These are phyloP conservation scores for Selene dorsalis DNA, from an alignment of 2,797 vertebrate genomes.

Conservation along the genomic window DNA sequence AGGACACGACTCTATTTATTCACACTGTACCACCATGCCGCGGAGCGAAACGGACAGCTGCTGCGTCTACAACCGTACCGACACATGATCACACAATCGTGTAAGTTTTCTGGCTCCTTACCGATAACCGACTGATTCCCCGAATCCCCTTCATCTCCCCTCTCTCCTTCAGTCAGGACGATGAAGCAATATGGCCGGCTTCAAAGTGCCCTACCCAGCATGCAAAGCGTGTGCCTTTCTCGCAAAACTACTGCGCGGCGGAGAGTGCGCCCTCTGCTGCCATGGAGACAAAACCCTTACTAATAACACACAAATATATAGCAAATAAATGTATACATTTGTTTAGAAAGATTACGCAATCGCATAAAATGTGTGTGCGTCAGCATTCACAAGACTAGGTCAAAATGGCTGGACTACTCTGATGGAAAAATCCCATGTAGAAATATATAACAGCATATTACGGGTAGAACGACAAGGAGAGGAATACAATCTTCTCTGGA, in stretches of 20 bases:
- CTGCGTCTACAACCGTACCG: background rate
- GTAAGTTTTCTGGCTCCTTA: slow-evolving; percentile 46
- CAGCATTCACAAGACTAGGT: too few relatives aligned
- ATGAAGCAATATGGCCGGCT: slow-evolving; percentile 80
- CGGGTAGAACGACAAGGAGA: too few relatives aligned
- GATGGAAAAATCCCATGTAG: too few relatives aligned
- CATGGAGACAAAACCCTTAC: background rate
- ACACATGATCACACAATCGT: rapidly evolving
- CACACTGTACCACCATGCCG: background rate
- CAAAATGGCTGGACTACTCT: too few relatives aligned
- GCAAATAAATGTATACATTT: too few relatives aligned
- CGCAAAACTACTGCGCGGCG: background rate
- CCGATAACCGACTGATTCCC: slow-evolving; percentile 82
- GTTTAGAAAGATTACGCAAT: too few relatives aligned
- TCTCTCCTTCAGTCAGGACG: slow-evolving; percentile 76
- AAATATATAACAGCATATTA: too few relatives aligned
- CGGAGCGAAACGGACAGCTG: rapidly evolving
- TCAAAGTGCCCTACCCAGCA: slow-evolving; percentile 83
- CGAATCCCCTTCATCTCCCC: slow-evolving; percentile 85
- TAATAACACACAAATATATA: too few relatives aligned
- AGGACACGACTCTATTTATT: slow-evolving; percentile 1
- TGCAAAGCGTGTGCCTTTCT: slow-evolving; percentile 45
- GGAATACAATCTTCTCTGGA: too few relatives aligned
- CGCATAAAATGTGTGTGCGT: too few relatives aligned
- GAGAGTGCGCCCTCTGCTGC: slow-evolving; percentile 52